A percentile compares a stretch with the other conserved stretches of the same genome.
These are phyloP conservation scores for Nannoperca australis DNA, from an alignment of 2,797 vertebrate species.

Conservation along the genomic window DNA sequence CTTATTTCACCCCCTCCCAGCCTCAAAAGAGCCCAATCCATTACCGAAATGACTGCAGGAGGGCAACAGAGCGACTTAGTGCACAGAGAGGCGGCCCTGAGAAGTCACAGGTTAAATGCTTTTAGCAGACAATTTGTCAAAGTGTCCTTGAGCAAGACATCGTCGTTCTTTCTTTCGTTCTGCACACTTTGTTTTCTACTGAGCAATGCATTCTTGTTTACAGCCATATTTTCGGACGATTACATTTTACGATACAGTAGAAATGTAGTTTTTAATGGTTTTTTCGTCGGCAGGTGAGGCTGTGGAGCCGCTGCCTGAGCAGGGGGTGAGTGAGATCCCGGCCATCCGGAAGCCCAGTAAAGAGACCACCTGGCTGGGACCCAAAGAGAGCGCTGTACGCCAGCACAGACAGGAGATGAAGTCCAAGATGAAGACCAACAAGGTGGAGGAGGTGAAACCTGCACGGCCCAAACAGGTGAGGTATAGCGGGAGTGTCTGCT, in stretches of 20 bases:
- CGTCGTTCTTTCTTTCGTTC: neutral
- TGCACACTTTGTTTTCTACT: neutral
- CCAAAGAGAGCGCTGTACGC: conserved; percentile 84
- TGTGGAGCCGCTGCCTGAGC: conserved; percentile 69
- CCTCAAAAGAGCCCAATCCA: conserved; percentile 34
- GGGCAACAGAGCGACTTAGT: conserved; percentile 18
- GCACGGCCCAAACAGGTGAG: conserved; percentile 82
- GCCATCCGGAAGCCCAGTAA: conserved; percentile 76
- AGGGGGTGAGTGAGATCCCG: conserved; percentile 77
- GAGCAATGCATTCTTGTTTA: neutral
- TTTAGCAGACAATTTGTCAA: conserved; percentile 25
- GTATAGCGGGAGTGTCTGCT: neutral
- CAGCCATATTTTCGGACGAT: no score
- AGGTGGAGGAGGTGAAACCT: conserved; percentile 82
- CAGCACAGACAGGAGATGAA: conserved; percentile 84
- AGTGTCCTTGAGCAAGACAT: conserved; percentile 17
- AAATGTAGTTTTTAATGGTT: neutral
- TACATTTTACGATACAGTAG: neutral
- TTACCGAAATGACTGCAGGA: conserved; percentile 39
- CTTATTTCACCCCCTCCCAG: conserved; percentile 28
- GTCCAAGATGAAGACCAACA: conserved; percentile 87
- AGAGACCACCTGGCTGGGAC: conserved; percentile 80
- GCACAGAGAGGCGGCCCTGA: neutral
- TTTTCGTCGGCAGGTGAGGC: conserved; percentile 69
- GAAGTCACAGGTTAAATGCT: conserved; percentile 35